These are phyloP conservation scores for Calliopsis andreniformis DNA, from an alignment of 1,140 invertebrate genomes.

Conservation along the genomic window DNA sequence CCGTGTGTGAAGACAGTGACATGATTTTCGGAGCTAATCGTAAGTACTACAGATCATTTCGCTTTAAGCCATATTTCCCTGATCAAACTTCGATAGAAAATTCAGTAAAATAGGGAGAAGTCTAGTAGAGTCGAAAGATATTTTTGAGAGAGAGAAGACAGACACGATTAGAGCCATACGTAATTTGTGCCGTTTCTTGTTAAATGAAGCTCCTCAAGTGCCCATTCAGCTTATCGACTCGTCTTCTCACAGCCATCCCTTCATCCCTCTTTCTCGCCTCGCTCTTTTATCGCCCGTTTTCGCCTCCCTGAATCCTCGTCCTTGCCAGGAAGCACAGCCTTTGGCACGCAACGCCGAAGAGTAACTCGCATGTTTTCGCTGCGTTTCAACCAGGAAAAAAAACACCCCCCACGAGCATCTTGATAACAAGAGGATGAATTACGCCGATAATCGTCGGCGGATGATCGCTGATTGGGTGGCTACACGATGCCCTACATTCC, in stretches of 20 bases:
- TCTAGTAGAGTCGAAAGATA: no score
- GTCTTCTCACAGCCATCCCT: not conserved
- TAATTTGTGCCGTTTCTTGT: slow-evolving; percentile 66
- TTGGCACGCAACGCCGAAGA: slow-evolving; percentile 70
- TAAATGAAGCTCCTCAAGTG: slow-evolving; percentile 72
- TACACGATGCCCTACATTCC: slow-evolving; percentile 44
- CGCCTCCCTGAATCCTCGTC: slow-evolving; percentile 51
- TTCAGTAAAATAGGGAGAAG: no score
- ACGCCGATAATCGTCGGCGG: slow-evolving; percentile 37
- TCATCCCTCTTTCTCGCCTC: slow-evolving; percentile 16
- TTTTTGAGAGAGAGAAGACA: slow-evolving; percentile 22
- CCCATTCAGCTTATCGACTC: slow-evolving; percentile 75
- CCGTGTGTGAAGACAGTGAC: not conserved
- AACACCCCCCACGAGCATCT: slow-evolving; percentile 35
- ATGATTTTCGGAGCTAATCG: slow-evolving; percentile 25
- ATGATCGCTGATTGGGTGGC: slow-evolving; percentile 42
- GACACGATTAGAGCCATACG: slow-evolving; percentile 13
- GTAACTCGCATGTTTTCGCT: slow-evolving; percentile 68
- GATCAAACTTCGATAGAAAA: not conserved
- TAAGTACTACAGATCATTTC: slow-evolving; percentile 36
- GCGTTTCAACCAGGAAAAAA: slow-evolving; percentile 53
- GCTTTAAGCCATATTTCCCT: no score
- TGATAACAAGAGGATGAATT: slow-evolving; percentile 48
- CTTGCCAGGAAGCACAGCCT: slow-evolving; percentile 69
- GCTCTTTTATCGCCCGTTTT: not conserved